Conservation (phyloP, 2,888 invertebrate species). For the Drosophila mercatorum region DNA sequence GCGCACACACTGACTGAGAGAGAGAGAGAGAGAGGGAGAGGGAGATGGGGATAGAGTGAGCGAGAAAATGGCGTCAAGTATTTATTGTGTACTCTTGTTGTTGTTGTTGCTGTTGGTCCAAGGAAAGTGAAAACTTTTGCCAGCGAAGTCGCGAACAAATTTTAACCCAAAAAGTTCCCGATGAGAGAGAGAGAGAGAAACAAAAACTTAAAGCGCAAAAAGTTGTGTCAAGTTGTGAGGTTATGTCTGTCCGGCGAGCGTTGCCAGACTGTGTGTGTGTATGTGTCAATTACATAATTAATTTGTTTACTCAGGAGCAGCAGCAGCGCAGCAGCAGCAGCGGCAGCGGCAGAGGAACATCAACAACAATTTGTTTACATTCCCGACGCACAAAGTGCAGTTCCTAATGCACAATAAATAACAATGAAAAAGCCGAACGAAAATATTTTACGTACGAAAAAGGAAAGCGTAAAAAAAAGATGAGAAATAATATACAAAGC, state of each 20-base stretch:
- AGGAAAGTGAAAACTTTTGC: slow-evolving; percentile 76
- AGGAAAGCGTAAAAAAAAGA: slow-evolving; percentile 17
- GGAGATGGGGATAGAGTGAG: slow-evolving; percentile 18
- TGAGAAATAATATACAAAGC: slow-evolving; percentile 32
- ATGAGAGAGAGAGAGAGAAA: slow-evolving; percentile 19
- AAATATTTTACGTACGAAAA: slow-evolving; percentile 40
- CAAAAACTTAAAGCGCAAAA: slow-evolving; percentile 45
- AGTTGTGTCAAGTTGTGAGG: slow-evolving; percentile 53
- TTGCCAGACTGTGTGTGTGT: slow-evolving; percentile 18
- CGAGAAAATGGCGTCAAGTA: slow-evolving; percentile 70
- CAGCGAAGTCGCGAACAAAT: slow-evolving; percentile 68
- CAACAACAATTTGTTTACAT: slow-evolving; percentile 57
- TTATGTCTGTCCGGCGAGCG: slow-evolving; percentile 32
- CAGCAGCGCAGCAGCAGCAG: neutral
- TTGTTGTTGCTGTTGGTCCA: slow-evolving; percentile 32
- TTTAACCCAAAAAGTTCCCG: slow-evolving; percentile 57
- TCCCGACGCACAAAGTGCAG: slow-evolving; percentile 46
- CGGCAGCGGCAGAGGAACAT: slow-evolving; percentile 5
- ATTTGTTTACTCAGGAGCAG: slow-evolving; percentile 7
- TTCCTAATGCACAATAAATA: slow-evolving; percentile 56
- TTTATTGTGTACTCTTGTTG: slow-evolving; percentile 63
- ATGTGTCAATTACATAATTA: slow-evolving; percentile 16
- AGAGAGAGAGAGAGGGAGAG: neutral
- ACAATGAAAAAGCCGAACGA: slow-evolving; percentile 45
- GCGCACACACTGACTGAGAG: slow-evolving; percentile 6